Base-by-base conservation (phyloP, 2,113 vertebrate species). In the Casuarius casuarius region DNA sequence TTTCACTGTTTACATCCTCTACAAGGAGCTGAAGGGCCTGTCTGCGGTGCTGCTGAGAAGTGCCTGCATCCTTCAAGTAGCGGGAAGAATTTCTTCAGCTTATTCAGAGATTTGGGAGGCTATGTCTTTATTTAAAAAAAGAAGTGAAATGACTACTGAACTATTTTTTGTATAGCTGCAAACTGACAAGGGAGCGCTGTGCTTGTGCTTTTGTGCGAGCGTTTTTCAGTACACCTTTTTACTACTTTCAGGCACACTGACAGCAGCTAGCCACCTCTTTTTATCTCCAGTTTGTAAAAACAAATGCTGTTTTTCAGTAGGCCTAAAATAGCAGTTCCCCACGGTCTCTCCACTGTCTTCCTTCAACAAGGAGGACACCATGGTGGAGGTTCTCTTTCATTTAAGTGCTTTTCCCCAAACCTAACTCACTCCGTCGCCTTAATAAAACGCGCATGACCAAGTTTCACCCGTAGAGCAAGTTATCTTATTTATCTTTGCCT, bases 381-480 rank as follows among this genome's bases (percentile, higher is more conserved):
- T 88, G 71, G 15, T 75, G 31, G 40, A 77, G 91, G 90, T 96
- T 97, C 49, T 85, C 85, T 95, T 97, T 95, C 56, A 26, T 81
- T 86, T 96, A 89, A 95, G 90, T 95, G 84, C 95, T 88, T 97
- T 67, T 81, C 59, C 71, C 51, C 28, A 68, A 25, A 26, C 40
- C n/a, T n/a, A 35, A 71, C 79, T 84, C 61, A 8, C 52, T 15
- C 62, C 77, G 86, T 72, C 65, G 40, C 92, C 94, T 75, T 15
- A 23, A 80, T 33, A 76, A 75, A 85, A 93, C 10, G 2, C 2
- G 13, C 61, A 16, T 79, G 92, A 87, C 89, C 79, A 84, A 80
- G 58, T 91, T 85, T 90, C 19, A 9, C 26, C 59, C 68, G 54
- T 42, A 74, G 76, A 71, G 38, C 0, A 2, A 83, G 74, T 12